These are phyloP conservation scores for Phasia obesa DNA, from an alignment of 2,888 invertebrate genomes.

Conservation along the genomic window DNA sequence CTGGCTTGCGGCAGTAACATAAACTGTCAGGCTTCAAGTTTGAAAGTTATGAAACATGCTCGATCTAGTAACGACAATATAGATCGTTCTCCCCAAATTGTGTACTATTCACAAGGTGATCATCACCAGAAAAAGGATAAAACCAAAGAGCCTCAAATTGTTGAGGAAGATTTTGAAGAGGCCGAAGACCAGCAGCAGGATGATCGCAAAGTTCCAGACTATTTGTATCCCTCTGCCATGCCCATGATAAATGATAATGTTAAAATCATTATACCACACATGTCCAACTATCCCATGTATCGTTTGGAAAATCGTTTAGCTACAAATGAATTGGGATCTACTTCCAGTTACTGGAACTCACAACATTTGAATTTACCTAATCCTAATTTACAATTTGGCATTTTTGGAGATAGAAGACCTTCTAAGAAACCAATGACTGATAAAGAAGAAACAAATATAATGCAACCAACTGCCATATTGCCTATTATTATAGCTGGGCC, in stretches of 20 bases:
- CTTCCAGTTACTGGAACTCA: conserved; percentile 72
- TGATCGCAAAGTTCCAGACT: conserved; percentile 77
- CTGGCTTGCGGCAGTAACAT: not conserved
- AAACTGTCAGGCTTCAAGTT: conserved; percentile 15
- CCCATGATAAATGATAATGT: conserved; percentile 76
- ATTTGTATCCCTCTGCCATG: conserved; percentile 76
- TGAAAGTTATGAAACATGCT: conserved; percentile 59
- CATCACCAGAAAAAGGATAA: conserved; percentile 64
- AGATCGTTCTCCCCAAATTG: conserved; percentile 71
- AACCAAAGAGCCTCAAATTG: conserved; percentile 64
- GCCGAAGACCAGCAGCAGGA: conserved; percentile 67
- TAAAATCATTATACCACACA: conserved; percentile 76
- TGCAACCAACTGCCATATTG: conserved; percentile 61
- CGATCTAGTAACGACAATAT: conserved; percentile 70
- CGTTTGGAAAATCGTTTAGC: conserved; percentile 70
- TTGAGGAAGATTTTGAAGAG: conserved; percentile 72
- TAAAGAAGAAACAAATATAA: conserved; percentile 43
- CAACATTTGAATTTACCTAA: conserved; percentile 70
- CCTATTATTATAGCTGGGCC: conserved; percentile 70
- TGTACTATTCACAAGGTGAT: conserved; percentile 74
- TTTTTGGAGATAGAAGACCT: conserved; percentile 70
- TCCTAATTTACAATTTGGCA: conserved; percentile 75
- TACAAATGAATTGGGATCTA: conserved; percentile 62
- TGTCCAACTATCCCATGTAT: conserved; percentile 74
- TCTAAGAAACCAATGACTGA: conserved; percentile 43